Conservation (phyloP, 2,113 vertebrate species). For the Gambusia holbrooki region DNA sequence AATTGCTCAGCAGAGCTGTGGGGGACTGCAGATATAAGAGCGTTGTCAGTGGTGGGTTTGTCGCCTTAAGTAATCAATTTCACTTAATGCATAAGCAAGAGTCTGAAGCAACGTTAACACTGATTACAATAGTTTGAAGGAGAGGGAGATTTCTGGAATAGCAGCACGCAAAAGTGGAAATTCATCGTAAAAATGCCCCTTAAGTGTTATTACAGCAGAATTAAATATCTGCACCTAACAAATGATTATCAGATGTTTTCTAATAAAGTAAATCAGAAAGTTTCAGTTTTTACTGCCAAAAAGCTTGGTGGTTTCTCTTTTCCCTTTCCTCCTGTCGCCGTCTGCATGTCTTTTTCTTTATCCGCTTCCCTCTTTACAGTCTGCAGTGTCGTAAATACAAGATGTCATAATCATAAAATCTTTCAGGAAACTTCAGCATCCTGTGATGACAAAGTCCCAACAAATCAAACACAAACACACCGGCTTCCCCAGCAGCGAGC, state of each 20-base stretch:
- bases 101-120: neutral
- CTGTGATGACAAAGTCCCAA: constrained; percentile 17
- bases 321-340: constrained; percentile 2
- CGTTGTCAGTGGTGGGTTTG: neutral
- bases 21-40: constrained; percentile 7
- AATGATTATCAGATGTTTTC: neutral
- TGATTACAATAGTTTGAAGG: neutral
- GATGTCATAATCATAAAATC: constrained; percentile 58
- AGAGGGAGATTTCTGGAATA: neutral
- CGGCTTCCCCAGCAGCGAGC: neutral
- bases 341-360: constrained; percentile 37
- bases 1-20: neutral
- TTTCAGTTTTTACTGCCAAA: constrained; percentile 13
- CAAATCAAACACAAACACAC: constrained; percentile 33
- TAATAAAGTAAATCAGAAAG: neutral
- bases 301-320: neutral
- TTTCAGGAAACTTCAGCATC: constrained; percentile 41
- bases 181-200: neutral
- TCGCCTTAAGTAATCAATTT: neutral
- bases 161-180: neutral
- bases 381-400: constrained; percentile 30
- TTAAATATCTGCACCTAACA: neutral
- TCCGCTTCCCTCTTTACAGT: constrained; percentile 24
- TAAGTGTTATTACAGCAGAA: neutral
- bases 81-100: neutral